Percentiles rank a stretch among this genome's conserved stretches.
phyloP scores from a whole-genome alignment of 2,888 invertebrate genomes.

The Macaria liturata region DNA sequence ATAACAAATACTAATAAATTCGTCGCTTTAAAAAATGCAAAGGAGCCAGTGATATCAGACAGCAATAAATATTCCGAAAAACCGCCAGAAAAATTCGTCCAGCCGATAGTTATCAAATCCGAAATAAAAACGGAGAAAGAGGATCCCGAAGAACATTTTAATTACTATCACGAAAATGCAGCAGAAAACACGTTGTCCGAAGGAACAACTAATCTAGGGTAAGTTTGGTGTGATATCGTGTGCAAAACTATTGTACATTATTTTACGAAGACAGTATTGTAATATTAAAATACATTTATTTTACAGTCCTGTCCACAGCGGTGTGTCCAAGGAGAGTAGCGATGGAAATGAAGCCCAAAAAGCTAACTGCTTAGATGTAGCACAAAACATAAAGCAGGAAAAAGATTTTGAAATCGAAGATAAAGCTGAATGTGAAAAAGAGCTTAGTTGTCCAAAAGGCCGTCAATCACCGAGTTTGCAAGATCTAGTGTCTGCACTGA shows the following conservation, averaged over 20 bases:
- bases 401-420: neutral
- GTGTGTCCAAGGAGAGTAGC: neutral
- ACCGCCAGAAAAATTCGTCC: constrained; percentile 2
- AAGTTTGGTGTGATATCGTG: neutral
- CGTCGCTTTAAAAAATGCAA: neutral
- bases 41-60: neutral
- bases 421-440: no score
- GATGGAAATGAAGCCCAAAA: neutral
- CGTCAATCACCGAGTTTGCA: no score
- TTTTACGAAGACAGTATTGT: no score
- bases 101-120: constrained; percentile 19
- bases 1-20: constrained; percentile 6
- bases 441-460: no score
- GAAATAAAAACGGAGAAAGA: constrained; percentile 17
- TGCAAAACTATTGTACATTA: no score
- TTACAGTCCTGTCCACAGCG: constrained; percentile 2
- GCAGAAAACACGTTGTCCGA: neutral
- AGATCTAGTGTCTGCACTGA: no score
- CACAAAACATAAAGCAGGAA: constrained; percentile 11
- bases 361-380: neutral
- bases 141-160: constrained; percentile 2
- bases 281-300: neutral
- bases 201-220: neutral
- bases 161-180: neutral
- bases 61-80: neutral